These are phyloP conservation scores for Phragmatobia fuliginosa DNA, from an alignment of 2,888 invertebrate genomes.

Conservation along the genomic window DNA sequence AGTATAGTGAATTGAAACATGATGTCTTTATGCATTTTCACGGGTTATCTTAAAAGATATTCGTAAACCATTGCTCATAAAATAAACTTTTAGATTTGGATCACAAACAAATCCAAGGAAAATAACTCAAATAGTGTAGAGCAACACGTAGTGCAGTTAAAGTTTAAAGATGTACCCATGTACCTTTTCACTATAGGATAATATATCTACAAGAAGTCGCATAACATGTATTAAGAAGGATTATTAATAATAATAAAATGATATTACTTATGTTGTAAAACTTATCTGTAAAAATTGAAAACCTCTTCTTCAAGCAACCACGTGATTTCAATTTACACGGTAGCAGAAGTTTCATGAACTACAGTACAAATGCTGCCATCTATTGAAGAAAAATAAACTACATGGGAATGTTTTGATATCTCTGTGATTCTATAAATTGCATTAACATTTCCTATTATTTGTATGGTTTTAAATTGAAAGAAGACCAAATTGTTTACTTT, in stretches of 20 bases:
- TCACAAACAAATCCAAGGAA: not conserved
- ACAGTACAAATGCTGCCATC: not conserved
- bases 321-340: not conserved
- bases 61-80: not conserved
- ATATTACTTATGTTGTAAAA: not conserved
- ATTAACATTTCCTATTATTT: not conserved
- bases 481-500: not conserved
- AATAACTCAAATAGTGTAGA: not conserved
- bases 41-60: not conserved
- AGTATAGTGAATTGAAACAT: constrained; percentile 1
- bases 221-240: not conserved
- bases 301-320: not conserved
- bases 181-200: not conserved
- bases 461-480: not conserved
- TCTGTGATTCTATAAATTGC: not conserved
- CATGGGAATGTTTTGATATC: not conserved
- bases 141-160: not conserved
- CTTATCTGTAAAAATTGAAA: not conserved
- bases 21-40: constrained; percentile 11
- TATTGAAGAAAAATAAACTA: not conserved
- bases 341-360: not conserved
- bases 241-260: not conserved
- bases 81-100: not conserved
- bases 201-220: not conserved
- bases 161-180: not conserved